Percentiles rank a stretch among this genome's conserved stretches.
Conservation (phyloP, 2,797 vertebrate genomes). For the Rhynchonycteris naso region DNA sequence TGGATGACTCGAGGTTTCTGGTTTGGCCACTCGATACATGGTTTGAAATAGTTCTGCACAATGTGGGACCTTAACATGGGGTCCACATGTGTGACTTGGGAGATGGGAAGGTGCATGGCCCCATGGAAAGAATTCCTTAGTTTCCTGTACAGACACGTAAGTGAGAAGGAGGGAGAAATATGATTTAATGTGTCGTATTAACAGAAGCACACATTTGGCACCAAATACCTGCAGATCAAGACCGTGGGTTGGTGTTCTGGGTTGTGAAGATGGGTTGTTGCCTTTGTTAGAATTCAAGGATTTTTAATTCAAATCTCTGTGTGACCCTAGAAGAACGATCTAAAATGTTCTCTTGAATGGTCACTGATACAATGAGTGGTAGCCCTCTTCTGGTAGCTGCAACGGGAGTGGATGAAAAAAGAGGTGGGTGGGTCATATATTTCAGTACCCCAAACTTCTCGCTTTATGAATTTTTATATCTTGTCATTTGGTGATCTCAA, state of each 20-base stretch:
- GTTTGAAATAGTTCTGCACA: background rate
- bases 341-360: background rate
- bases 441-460: background rate
- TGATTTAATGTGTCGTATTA: background rate
- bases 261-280: background rate
- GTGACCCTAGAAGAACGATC: background rate
- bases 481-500: background rate
- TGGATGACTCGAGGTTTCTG: background rate
- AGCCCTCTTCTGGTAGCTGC: background rate
- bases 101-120: background rate
- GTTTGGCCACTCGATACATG: background rate
- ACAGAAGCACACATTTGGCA: background rate
- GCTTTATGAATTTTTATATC: background rate
- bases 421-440: background rate
- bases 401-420: background rate
- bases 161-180: background rate
- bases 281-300: background rate
- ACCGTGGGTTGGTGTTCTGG: background rate
- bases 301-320: background rate
- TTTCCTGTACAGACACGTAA: background rate
- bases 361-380: background rate
- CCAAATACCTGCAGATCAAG: background rate
- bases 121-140: background rate
- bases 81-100: background rate
- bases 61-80: background rate